Conservation (phyloP, 1,140 invertebrate genomes). For the Thrips palmi region DNA sequence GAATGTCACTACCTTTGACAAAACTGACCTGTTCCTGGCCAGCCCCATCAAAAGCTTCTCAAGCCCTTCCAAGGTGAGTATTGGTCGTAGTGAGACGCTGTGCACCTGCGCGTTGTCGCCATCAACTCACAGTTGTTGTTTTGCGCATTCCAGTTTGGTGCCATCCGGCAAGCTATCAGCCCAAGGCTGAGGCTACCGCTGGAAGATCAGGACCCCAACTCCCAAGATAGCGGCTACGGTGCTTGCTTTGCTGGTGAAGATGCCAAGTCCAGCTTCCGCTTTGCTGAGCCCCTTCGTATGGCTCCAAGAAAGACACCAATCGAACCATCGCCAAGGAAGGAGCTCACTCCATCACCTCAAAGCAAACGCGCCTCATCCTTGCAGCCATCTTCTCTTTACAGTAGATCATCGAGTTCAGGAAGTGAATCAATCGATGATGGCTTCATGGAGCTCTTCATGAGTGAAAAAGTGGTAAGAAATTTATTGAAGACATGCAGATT, state of each 20-base stretch:
- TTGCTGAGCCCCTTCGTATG: constrained; percentile 30
- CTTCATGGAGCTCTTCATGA: constrained; percentile 38
- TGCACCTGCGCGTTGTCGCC: too few relatives aligned
- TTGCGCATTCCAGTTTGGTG: too few relatives aligned
- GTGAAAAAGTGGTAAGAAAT: constrained; percentile 7
- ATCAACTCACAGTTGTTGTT: too few relatives aligned
- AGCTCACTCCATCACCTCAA: neutral
- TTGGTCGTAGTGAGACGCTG: too few relatives aligned
- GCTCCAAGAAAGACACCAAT: constrained; percentile 24
- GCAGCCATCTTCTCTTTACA: constrained; percentile 20
- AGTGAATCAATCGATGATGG: constrained; percentile 43
- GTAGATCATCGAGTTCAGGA: constrained; percentile 7
- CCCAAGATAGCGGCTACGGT: constrained; percentile 36
- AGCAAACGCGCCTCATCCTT: constrained; percentile 23
- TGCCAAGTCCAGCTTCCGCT: constrained; percentile 17
- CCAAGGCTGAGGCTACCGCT: constrained; percentile 13
- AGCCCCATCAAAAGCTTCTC: too few relatives aligned
- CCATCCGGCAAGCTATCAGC: too few relatives aligned
- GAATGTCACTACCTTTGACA: too few relatives aligned
- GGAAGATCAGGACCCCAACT: constrained; percentile 28
- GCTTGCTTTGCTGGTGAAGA: constrained; percentile 16
- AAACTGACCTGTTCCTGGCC: too few relatives aligned
- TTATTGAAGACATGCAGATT: constrained; percentile 29
- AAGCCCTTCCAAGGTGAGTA: too few relatives aligned
- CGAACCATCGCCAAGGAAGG: constrained; percentile 22